Evolutionary conservation across 2,888 invertebrate genomes (phyloP).

Genomic region (Torymus aiolomorphi): DNA sequence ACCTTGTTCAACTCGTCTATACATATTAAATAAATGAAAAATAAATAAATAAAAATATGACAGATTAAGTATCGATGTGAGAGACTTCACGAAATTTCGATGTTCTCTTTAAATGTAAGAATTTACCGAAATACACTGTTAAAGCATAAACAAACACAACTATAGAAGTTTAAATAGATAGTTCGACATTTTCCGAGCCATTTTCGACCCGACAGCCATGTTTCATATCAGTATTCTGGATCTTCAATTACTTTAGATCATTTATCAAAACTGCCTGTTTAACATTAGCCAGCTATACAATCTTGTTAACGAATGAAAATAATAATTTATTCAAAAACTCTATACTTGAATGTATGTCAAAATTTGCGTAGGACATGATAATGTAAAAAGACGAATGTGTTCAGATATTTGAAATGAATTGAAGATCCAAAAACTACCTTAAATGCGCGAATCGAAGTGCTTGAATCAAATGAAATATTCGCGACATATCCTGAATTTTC

Average conservation of each 20-base stretch:
- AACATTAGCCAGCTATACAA: too few species aligned
- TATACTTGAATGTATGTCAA: too few species aligned
- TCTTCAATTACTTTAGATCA: slow-evolving; percentile 4
- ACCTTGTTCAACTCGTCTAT: slow-evolving; percentile 52
- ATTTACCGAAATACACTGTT: slow-evolving; percentile 56
- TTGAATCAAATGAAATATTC: neutral
- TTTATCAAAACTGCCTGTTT: neutral
- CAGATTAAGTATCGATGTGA: slow-evolving; percentile 39
- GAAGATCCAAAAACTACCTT: slow-evolving; percentile 5
- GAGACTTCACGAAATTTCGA: slow-evolving; percentile 46
- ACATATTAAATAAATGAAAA: slow-evolving; percentile 39
- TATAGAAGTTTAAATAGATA: slow-evolving; percentile 56
- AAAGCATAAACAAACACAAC: slow-evolving; percentile 55
- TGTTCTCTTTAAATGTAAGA: slow-evolving; percentile 56
- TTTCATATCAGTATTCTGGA: neutral
- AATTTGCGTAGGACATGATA: too few species aligned
- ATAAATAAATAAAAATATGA: slow-evolving; percentile 32
- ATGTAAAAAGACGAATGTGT: neutral
- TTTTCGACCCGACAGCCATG: slow-evolving; percentile 54
- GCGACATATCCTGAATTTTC: slow-evolving; percentile 34
- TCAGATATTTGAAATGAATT: neutral
- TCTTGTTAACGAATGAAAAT: too few species aligned
- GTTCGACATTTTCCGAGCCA: slow-evolving; percentile 55
- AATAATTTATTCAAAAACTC: too few species aligned
- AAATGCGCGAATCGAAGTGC: neutral